Evolutionary conservation across 64 coral and sea anemone genomes (phyloP).

Genomic region (Anthopleura sola): DNA sequence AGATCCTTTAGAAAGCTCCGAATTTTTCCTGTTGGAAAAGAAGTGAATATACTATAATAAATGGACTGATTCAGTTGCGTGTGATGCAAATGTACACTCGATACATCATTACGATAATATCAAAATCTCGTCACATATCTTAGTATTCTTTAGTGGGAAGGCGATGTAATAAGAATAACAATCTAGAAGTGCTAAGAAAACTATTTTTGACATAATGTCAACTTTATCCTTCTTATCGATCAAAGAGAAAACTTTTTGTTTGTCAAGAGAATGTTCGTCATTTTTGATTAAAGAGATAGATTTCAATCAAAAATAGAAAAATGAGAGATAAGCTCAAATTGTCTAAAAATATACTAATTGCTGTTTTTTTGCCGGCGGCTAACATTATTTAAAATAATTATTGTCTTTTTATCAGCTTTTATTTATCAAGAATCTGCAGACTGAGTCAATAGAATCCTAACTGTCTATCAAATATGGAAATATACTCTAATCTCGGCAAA

Average conservation of each 20-base stretch:
- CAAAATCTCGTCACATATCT: neutral
- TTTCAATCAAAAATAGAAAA: neutral
- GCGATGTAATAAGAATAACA: neutral
- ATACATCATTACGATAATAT: neutral
- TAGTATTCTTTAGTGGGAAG: neutral
- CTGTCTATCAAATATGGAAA: slow-evolving; percentile 18
- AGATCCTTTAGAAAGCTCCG: no score
- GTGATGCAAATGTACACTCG: no score
- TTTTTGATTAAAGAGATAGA: neutral
- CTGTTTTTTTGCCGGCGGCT: no score
- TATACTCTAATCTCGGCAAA: neutral
- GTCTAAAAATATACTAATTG: neutral
- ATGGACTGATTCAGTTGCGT: neutral
- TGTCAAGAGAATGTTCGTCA: neutral
- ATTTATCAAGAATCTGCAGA: neutral
- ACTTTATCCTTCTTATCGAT: neutral
- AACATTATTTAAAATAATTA: neutral
- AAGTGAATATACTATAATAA: no score
- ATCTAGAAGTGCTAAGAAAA: neutral
- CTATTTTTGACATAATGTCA: neutral
- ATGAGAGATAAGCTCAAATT: neutral
- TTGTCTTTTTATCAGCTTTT: neutral
- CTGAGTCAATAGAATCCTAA: neutral
- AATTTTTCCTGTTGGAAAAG: no score
- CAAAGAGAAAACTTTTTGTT: neutral